Evolutionary conservation across 2,888 invertebrate species (phyloP).

Genomic region (Blastobasis lacticolella): DNA sequence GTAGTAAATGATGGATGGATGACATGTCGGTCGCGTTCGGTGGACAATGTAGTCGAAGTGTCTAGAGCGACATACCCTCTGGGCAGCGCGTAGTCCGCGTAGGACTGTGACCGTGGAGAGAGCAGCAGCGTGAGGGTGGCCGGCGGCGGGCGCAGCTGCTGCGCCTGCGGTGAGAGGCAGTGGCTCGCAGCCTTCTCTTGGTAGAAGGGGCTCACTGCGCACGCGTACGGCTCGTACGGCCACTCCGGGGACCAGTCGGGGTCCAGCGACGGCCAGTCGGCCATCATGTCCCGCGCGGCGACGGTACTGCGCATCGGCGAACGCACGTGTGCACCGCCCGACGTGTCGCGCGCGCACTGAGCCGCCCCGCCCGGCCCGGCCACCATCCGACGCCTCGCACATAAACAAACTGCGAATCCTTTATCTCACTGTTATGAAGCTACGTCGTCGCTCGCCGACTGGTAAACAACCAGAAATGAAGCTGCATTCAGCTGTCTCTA

Average conservation of each 20-base stretch:
- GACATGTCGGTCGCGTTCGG: too few relatives aligned
- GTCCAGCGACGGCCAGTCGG: constrained; percentile 38
- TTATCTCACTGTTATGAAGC: constrained; percentile 32
- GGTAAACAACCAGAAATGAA: neutral
- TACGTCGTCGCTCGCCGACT: constrained; percentile 18
- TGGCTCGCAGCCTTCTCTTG: constrained; percentile 12
- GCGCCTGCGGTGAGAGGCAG: constrained; percentile 15
- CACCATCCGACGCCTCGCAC: constrained; percentile 48
- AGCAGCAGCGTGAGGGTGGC: constrained; percentile 17
- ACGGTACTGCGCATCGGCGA: constrained; percentile 30
- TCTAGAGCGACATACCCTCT: too few relatives aligned
- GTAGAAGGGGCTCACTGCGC: constrained; percentile 23
- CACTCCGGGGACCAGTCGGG: constrained; percentile 25
- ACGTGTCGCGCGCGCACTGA: constrained; percentile 54
- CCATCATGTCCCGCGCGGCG: constrained; percentile 29
- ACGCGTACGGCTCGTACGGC: constrained; percentile 27
- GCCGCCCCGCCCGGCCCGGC: constrained; percentile 29
- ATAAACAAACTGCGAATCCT: constrained; percentile 63
- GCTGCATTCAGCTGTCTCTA: too few relatives aligned
- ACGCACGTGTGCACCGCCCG: constrained; percentile 45
- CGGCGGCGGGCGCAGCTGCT: constrained; percentile 12
- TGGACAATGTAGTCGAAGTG: too few relatives aligned
- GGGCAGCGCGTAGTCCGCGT: neutral
- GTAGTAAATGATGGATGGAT: too few relatives aligned
- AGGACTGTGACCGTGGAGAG: constrained; percentile 5